A percentile compares a stretch with the other conserved stretches of the same genome.
Evolutionary conservation across 2,797 vertebrate genomes (phyloP).

Genomic region (Melanotaenia parkinsoni): DNA sequence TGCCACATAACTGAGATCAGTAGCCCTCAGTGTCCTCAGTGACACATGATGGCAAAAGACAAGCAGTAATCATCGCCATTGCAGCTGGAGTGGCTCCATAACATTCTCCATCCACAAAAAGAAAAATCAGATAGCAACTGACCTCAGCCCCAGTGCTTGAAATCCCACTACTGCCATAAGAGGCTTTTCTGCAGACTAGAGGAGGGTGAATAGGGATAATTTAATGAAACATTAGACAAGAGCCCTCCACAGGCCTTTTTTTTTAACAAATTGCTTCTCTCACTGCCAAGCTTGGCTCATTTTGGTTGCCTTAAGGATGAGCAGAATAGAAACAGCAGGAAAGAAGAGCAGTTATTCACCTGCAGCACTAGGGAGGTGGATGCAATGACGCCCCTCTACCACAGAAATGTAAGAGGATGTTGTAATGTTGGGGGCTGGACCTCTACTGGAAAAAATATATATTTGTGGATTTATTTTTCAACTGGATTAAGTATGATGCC

Average conservation of each 20-base stretch:
- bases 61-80: conserved; percentile 35
- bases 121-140: conserved; percentile 75
- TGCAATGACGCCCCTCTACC: conserved; percentile 8
- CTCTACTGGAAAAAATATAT: conserved; percentile 4
- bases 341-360: conserved; percentile 43
- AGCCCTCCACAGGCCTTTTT: conserved; percentile 74
- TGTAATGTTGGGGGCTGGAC: conserved; percentile 10
- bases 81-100: conserved; percentile 27
- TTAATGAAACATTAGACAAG: conserved; percentile 82
- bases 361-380: conserved; percentile 19
- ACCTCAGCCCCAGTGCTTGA: conserved; percentile 57
- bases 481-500: conserved; percentile 29
- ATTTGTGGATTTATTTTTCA: conserved; percentile 44
- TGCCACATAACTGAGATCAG: conserved; percentile 12
- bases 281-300: conserved; percentile 63
- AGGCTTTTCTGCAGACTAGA: conserved; percentile 74
- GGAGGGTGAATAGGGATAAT: conserved; percentile 78
- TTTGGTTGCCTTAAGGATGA: conserved; percentile 58
- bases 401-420: conserved; percentile 27
- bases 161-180: conserved; percentile 70
- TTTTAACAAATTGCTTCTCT: conserved; percentile 79
- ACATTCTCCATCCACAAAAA: conserved; percentile 44
- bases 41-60: conserved; percentile 48
- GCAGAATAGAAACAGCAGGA: conserved; percentile 38
- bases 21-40: conserved; percentile 11